phyloP scores from a whole-genome alignment of 2,888 invertebrate genomes.

The Xanthorhoe spadicearia region DNA sequence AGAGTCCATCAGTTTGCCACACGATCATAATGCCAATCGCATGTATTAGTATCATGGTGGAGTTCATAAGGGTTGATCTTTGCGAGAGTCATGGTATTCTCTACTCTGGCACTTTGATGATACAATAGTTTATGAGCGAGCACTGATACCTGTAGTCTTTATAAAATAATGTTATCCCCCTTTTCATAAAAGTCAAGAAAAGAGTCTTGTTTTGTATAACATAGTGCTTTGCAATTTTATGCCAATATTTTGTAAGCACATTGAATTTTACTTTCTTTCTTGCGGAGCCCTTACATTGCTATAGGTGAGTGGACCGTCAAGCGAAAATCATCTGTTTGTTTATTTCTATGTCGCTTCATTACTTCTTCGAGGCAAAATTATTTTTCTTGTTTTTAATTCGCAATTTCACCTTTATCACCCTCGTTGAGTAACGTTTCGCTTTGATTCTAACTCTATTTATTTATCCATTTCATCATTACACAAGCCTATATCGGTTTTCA shows the following conservation, averaged over 20 bases:
- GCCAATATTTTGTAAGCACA: conserved; percentile 77
- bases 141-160: conserved; percentile 14
- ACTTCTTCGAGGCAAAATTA: conserved; percentile 54
- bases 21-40: conserved; percentile 75
- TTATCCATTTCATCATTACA: conserved; percentile 56
- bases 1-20: conserved; percentile 75
- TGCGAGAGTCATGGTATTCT: conserved; percentile 6
- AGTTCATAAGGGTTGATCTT: conserved; percentile 24
- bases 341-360: conserved; percentile 71
- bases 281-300: conserved; percentile 84
- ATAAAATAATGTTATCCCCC: conserved; percentile 5
- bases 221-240: conserved; percentile 61
- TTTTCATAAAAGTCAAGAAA: conserved; percentile 16
- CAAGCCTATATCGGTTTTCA: conserved; percentile 42
- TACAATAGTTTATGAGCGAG: conserved; percentile 25
- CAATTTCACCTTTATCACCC: conserved; percentile 65
- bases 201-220: conserved; percentile 33
- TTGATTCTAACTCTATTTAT: conserved; percentile 75
- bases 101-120: conserved; percentile 17
- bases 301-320: conserved; percentile 82
- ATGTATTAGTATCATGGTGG: conserved; percentile 61
- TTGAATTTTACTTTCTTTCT: conserved; percentile 84
- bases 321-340: conserved; percentile 65
- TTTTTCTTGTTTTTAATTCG: conserved; percentile 64
- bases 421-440: conserved; percentile 83